These are phyloP conservation scores for Champsocephalus esox DNA, from an alignment of 2,797 vertebrate species.

Conservation along the genomic window DNA sequence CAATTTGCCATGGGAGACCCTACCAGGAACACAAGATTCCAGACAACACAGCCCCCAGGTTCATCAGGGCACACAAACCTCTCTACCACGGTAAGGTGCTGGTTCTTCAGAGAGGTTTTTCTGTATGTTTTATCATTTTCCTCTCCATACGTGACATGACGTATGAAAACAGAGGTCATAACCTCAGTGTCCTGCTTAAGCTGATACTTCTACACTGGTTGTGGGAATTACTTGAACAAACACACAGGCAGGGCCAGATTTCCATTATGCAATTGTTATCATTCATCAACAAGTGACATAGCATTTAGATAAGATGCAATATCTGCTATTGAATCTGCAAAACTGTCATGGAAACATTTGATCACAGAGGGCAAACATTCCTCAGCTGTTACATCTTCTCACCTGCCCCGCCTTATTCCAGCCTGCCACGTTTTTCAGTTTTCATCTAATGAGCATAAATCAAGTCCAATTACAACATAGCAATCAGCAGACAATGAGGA, in stretches of 20 bases:
- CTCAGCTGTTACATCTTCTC: conserved; percentile 52
- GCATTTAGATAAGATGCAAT: conserved; percentile 12
- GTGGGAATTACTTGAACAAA: background rate
- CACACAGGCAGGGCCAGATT: background rate
- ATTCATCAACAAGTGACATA: background rate
- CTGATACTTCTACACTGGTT: background rate
- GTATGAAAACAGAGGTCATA: background rate
- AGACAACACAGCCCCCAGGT: too few relatives aligned
- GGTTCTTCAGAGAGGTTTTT: too few relatives aligned
- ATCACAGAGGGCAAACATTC: conserved; percentile 49
- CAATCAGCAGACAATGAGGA: conserved; percentile 53
- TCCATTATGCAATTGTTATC: background rate
- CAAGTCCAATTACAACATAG: conserved; percentile 37
- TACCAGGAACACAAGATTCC: too few relatives aligned
- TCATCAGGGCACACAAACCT: too few relatives aligned
- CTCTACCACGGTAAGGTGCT: too few relatives aligned
- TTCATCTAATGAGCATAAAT: conserved; percentile 44
- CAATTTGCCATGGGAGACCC: too few relatives aligned
- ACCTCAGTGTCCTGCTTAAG: background rate
- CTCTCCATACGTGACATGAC: background rate
- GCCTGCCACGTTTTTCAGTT: conserved; percentile 26
- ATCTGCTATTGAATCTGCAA: conserved; percentile 24
- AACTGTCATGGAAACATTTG: conserved; percentile 25
- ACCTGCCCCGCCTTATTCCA: conserved; percentile 42
- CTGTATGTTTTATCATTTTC: background rate